phyloP scores from a whole-genome alignment of 1,140 invertebrate species.

The Drosophila biarmipes region DNA sequence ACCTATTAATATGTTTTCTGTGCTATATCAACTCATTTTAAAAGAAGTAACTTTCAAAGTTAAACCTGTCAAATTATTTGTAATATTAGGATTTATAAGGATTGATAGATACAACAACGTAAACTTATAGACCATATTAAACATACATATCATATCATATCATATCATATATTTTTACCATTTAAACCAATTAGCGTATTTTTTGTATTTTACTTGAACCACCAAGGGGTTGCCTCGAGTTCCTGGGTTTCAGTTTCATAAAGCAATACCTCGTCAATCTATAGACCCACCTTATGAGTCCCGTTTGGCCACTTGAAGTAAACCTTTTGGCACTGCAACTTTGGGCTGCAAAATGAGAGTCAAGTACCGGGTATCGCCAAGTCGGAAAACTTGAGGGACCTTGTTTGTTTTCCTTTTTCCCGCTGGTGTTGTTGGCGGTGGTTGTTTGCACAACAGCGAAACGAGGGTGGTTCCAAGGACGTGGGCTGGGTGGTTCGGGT shows the following conservation, averaged over 20 bases:
- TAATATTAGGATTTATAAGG: too few relatives aligned
- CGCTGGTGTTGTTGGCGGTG: slow-evolving; percentile 35
- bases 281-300: background rate
- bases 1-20: too few relatives aligned
- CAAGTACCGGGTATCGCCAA: slow-evolving; percentile 17
- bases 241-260: background rate
- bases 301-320: background rate
- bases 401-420: slow-evolving; percentile 8
- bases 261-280: background rate
- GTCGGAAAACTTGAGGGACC: background rate
- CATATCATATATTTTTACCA: too few relatives aligned
- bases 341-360: background rate
- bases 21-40: too few relatives aligned
- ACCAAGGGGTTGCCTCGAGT: background rate
- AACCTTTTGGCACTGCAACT: background rate
- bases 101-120: too few relatives aligned
- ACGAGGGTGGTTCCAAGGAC: slow-evolving; percentile 17
- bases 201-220: too few relatives aligned
- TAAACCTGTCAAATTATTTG: too few relatives aligned
- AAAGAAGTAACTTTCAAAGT: too few relatives aligned
- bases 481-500: background rate
- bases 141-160: too few relatives aligned
- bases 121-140: too few relatives aligned
- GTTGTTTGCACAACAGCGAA: slow-evolving; percentile 43
- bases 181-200: too few relatives aligned